Evolutionary conservation across 2,113 vertebrate genomes (phyloP), one percentile per base, ranked within the genome.

Genomic region (Lethenteron camtschaticum): DNA sequence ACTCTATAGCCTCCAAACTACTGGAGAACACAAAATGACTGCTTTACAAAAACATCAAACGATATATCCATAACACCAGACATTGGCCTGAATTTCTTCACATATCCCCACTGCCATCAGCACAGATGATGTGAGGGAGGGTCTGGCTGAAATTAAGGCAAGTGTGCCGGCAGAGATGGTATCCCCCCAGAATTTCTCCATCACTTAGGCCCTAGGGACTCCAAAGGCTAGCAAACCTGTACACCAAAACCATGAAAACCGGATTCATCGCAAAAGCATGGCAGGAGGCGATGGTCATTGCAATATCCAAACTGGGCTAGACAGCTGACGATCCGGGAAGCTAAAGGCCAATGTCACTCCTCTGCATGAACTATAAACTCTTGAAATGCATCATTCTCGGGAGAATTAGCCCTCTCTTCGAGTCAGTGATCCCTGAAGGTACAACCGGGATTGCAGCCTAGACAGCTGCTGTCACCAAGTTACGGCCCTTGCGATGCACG

Each of bases 161-260:
- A 24, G 24, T 24, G 24, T 24, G 24, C 24, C 24, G 24, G 24
- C 24, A 24, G 24, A 24, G 24, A 24, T 24, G 24, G 24, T 24
- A 24, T 24, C 24, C 24, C 24, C 56, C 7, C 60, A 24, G 58
- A 24, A 12, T 58, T 8, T 63, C 10, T 55, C 24, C 56, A 55
- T 12, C 69, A 69, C 11, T 8, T 12, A 13, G 41, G 56, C 57
- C 70, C 58, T 9, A 1, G 2, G 2, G 57, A 56, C 66, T 56
- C 12, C 18, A 8, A 12, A 55, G 12, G 14, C 58, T 41, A 16
- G 24, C 6, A 11, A 14, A 2, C 12, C 4, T 20, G 24, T 69
- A 12, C 0, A 41, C n/a, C 57, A 71, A 20, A 2, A 2, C 5
- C 11, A 11, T 4, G 1, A 9, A 14, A 13, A 56, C 11, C 10